Evolutionary conservation across 2,888 invertebrate species (phyloP), one percentile per base, ranked within the genome.

Genomic region (Aphidius colemani): DNA sequence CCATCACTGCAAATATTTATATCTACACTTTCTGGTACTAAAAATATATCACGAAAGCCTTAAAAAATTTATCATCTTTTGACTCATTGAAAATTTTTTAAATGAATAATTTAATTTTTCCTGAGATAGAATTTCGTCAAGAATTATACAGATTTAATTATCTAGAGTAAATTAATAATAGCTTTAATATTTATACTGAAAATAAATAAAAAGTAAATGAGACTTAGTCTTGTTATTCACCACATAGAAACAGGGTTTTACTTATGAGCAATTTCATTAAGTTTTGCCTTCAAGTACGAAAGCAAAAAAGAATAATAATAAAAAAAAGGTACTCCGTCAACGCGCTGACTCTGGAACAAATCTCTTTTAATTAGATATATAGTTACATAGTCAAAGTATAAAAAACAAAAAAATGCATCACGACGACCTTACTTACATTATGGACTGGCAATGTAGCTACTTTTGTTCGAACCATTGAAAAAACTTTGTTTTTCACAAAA

Each of bases 251-350:
- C 53, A 39, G 40, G 30, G 41, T 61, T 57, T 69, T 18, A 18
- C 13, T 18, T 66, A 64, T 65, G 59, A 64, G 66, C 67, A 67
- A 67, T 69, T 69, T 69, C 65, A 69, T 69, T 69, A 69, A 55
- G 44, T 59, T 18, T 41, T 30, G 44, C n/a, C 9, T 45, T 53
- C 41, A 53, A 58, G 53, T 18, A 18, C 2, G 1, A 43, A 11
- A 41, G 13, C 13, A n/a, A 40, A 41, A 39, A 56, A 11, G 41
- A 44, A 43, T 13, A 39, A 49, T 48, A 58, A 55, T 50, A 64
- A 43, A n/a, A 39, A 43, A 41, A 30, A 58, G 30, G 40, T 5
- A 30, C 56, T 10, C 30, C 18, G 53, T 55, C 56, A 48, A 39
- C 65, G 63, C 64, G 66, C 61, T 66, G 64, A 61, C 62, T 55